Evolutionary conservation across 2,113 vertebrate species (phyloP), one percentile per base, ranked within the genome.

Genomic region (Phrynocephalus versicolor): DNA sequence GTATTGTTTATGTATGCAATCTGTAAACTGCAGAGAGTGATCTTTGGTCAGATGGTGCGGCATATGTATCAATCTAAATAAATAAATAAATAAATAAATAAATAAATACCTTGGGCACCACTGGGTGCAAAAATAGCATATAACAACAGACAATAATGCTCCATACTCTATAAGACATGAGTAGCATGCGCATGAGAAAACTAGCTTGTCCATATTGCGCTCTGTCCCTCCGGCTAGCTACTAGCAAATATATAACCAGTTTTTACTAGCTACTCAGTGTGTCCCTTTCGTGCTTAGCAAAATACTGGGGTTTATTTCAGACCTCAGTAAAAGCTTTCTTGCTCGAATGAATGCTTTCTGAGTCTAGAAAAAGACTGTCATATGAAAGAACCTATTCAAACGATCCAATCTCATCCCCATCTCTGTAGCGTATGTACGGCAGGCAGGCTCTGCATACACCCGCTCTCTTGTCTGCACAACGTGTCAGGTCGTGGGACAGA

Each of bases 361-460:
- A 91, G 93, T 93, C 92, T 89, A 77, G 85, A 80, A 91, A 92
- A 93, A 92, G 84, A 83, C 85, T 88, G 2, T 84, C 88, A 87
- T 91, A 89, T 95, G 94, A 93, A 94, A 94, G 92, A 90, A 90
- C 85, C 92, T 86, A 95, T 94, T 93, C 92, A 94, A 94, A 78
- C 5, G 89, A 91, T 88, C 87, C 81, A 86, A 90, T 93, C 90
- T 88, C 92, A 83, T 89, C 89, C 90, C 90, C 21, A 7, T 93
- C 87, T 85, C 86, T 90, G 90, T 91, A 92, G 94, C 94, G 92
- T 93, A 93, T 92, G 92, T 90, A 88, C 87, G 62, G 88, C 85
- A 27, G 84, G 88, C 88, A 92, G 62, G 87, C 90, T 94, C 91
- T 88, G 93, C 90, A 83, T 94, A 92, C 37, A 30, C 45, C 60